phyloP scores from a whole-genome alignment of 2,888 invertebrate species.

The Diaphora mendica region DNA sequence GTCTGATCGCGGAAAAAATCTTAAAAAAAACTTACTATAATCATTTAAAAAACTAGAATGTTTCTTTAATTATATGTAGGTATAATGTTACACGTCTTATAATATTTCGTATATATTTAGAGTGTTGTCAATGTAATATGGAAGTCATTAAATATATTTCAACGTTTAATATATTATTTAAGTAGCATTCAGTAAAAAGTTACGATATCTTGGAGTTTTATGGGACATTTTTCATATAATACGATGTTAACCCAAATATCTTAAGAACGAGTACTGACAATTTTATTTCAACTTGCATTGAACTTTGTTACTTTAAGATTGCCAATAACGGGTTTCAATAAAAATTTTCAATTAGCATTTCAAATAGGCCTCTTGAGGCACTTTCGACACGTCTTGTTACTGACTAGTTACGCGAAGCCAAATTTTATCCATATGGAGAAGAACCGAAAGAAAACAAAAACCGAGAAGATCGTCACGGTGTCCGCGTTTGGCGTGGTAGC shows the following conservation, averaged over 20 bases:
- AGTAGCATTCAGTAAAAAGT: constrained; percentile 30
- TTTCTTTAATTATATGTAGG: neutral
- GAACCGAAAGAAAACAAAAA: no score
- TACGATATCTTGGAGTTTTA: constrained; percentile 33
- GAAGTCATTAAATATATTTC: constrained; percentile 27
- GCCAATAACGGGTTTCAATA: no score
- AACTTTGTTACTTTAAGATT: neutral
- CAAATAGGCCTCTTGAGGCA: no score
- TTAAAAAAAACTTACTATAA: neutral
- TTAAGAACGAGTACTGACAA: constrained; percentile 18
- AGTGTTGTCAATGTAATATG: constrained; percentile 16
- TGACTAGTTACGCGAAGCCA: no score
- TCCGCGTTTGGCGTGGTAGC: no score
- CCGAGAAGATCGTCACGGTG: no score
- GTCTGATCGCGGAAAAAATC: neutral
- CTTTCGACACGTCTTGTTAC: no score
- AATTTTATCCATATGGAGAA: no score
- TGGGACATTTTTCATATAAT: constrained; percentile 40
- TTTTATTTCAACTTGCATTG: constrained; percentile 8
- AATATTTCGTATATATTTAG: neutral
- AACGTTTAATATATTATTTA: constrained; percentile 37
- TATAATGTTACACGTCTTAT: no score
- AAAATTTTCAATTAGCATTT: no score
- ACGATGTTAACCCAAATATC: constrained; percentile 25
- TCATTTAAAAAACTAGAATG: neutral